Evolutionary conservation across 30 jellyfish, hydroid and myxozoan genomes (phyloP).

Genomic region (Chrysaora quinquecirrha): DNA sequence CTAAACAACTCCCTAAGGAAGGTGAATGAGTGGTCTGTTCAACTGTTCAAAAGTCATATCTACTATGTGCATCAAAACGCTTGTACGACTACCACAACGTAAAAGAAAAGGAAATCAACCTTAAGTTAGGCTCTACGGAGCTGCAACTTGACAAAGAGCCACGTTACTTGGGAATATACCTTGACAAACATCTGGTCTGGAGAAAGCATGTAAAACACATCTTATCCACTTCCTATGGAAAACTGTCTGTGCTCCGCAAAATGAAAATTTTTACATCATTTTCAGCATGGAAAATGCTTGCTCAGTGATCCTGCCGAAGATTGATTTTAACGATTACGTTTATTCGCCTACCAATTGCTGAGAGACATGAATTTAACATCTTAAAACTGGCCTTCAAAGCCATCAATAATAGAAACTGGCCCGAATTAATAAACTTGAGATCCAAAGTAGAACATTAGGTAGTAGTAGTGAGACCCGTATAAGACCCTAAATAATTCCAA

Average conservation of each 20-base stretch:
- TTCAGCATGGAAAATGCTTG: conserved; percentile 19
- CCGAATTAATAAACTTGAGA: too few relatives aligned
- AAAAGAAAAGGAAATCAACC: too few relatives aligned
- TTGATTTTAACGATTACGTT: conserved; percentile 15
- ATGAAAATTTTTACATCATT: too few relatives aligned
- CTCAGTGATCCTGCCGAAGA: too few relatives aligned
- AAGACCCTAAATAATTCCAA: conserved; percentile 14
- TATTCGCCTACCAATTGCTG: too few relatives aligned
- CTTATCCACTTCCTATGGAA: conserved; percentile 20
- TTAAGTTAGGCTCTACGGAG: conserved; percentile 3
- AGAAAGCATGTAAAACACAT: conserved; percentile 14
- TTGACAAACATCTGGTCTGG: conserved; percentile 25
- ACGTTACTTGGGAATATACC: too few relatives aligned
- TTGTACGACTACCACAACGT: conserved; percentile 14
- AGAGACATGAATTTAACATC: too few relatives aligned
- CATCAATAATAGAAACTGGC: too few relatives aligned
- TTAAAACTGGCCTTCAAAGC: too few relatives aligned
- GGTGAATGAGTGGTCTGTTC: conserved; percentile 56
- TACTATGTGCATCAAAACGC: conserved; percentile 25
- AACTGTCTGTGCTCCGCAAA: too few relatives aligned
- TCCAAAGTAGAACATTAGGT: conserved; percentile 19
- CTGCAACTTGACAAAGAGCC: conserved; percentile 14
- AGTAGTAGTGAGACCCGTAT: conserved; percentile 29
- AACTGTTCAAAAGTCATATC: neutral
- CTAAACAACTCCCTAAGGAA: conserved; percentile 45